Evolutionary conservation across 1,140 invertebrate species (phyloP), one percentile per base, ranked within the genome.

Genomic region (Listronotus oregonensis): DNA sequence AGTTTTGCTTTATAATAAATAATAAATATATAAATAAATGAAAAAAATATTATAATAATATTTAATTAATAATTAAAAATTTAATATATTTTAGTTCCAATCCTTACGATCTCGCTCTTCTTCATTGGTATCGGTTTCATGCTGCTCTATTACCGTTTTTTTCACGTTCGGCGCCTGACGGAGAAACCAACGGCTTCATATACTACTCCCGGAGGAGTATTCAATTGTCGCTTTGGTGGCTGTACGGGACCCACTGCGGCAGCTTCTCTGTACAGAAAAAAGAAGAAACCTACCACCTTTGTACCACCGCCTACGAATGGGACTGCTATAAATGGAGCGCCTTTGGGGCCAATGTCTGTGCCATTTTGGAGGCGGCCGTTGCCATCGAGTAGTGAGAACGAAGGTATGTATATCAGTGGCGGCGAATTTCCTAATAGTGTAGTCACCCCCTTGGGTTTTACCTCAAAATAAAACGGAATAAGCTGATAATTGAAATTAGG

Each of bases 211-310:
- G 91, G 93, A 71, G 90, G 90, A 0, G 93, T 95, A 1, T 95
- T 95, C 73, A 95, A 94, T 77, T 95, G 93, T 76, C 84, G 92
- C 37, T 93, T 95, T 69, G 83, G 86, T 0, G 93, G 93, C 78
- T 90, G 15, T 46, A 17, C 18, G 17, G 57, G 64, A 12, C 47
- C 58, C 1, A 50, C 82, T 60, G 6, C 68, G 12, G 72, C 75
- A 11, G 69, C 72, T n/a, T 68, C 72, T n/a, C 67, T 77, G 9
- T 75, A 90, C 72, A 83, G 92, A 17, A 95, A 95, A 74, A 94
- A 94, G 78, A 95, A 95, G 74, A 94, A 94, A 75, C 92, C 92
- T 10, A 93, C 92, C 0, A 89, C 86, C 1, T 94, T 94, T 76
- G 87, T 94, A 3, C 92, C 91, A 0, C 90, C 91, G 10, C 92